Evolutionary conservation across 2,888 invertebrate species (phyloP), one percentile per base, ranked within the genome.

Genomic region (Nephrocerus scutellatus): DNA sequence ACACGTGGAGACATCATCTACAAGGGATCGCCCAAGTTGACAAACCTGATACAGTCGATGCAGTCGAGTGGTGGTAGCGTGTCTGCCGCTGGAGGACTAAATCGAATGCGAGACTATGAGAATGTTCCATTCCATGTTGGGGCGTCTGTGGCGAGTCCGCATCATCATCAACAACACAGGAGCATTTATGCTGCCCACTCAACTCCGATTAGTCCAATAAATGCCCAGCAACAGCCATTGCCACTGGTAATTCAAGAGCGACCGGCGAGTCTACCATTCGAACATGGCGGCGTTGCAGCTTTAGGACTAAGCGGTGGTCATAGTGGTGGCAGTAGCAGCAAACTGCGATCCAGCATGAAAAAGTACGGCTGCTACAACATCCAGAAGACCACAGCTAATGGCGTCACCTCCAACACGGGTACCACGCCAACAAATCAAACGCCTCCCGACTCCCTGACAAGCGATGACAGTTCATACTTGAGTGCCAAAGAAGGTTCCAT

Each of bases 381-480:
- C 18, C 73, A 75, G 47, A 77, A 74, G 42, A 72, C 71, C 2
- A 72, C 70, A 31, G 69, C 70, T 3, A 71, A 73, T 4, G 74
- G 76, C 25, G 46, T 51, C 28, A 2, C 20, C 13, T 15, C 8
- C 74, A 73, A 4, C 74, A 75, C 45, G 78, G 80, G 0, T 13
- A 22, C 61, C 12, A 85, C 86, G 1, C 85, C 87, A 13, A 84
- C 86, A 1, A 84, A 85, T 63, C 84, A 84, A 2, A 87, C 89
- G 6, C 88, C 89, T 0, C 87, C 88, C 0, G 89, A 88, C 54
- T 86, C 86, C 49, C 59, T 87, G 43, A 82, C 86, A 1, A 86
- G 87, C 56, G 91, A 91, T 54, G 90, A 89, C 59, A 85, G 86
- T 56, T 87, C 87, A 28, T 91, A 89, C 64, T 80, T 87, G 51